Percentiles rank a stretch among this genome's conserved stretches.
Evolutionary conservation across 2,888 invertebrate genomes (phyloP).

Genomic region (Clistopyga incitator): DNA sequence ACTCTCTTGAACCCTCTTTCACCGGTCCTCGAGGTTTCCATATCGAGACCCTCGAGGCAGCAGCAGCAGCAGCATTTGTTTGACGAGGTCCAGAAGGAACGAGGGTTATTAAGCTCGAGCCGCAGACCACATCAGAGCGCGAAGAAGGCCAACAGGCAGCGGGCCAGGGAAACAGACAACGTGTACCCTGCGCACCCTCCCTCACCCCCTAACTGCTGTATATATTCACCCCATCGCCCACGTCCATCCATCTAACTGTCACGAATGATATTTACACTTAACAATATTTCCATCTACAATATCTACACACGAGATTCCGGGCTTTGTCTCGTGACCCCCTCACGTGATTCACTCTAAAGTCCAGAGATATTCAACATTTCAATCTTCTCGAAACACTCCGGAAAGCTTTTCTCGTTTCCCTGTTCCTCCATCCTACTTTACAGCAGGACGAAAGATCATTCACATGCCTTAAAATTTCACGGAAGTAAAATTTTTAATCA

Average conservation of each 20-base stretch:
- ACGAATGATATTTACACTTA: constrained; percentile 70
- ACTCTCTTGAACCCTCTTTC: constrained; percentile 38
- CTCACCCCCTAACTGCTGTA: constrained; percentile 71
- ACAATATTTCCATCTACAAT: constrained; percentile 63
- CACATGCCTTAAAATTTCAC: not conserved
- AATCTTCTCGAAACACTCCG: constrained; percentile 43
- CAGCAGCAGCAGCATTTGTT: constrained; percentile 82
- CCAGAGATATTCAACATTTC: constrained; percentile 36
- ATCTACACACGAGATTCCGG: constrained; percentile 38
- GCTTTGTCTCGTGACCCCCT: constrained; percentile 44
- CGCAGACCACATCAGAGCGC: constrained; percentile 83
- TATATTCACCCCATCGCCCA: constrained; percentile 69
- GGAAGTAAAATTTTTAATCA: not conserved
- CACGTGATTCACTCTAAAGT: not conserved
- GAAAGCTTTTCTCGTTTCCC: constrained; percentile 1
- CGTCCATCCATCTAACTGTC: constrained; percentile 70
- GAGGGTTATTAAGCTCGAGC: constrained; percentile 82
- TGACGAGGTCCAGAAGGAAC: constrained; percentile 81
- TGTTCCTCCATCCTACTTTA: not conserved
- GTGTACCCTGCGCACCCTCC: constrained; percentile 59
- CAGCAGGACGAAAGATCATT: not conserved
- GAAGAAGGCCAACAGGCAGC: constrained; percentile 72
- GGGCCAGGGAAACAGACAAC: constrained; percentile 68
- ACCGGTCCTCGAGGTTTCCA: constrained; percentile 59
- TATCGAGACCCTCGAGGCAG: constrained; percentile 73